Conservation (phyloP, 2,888 invertebrate genomes). For the Drosophila falleni region DNA sequence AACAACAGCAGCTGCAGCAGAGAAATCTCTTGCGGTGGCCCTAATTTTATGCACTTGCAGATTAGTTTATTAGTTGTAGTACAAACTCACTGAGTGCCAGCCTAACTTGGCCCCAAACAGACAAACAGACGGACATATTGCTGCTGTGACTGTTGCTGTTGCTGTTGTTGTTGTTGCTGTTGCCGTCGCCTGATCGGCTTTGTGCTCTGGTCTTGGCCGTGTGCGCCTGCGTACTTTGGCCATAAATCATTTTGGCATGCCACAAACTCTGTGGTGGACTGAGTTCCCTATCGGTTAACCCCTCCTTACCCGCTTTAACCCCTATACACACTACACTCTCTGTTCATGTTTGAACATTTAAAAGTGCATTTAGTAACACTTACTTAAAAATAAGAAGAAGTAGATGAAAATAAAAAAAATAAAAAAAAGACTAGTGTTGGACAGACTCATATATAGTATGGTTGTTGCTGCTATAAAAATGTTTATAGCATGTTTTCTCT, state of each 20-base stretch:
- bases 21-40: conserved; percentile 70
- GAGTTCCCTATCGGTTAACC: background rate
- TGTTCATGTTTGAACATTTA: conserved; percentile 81
- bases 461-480: conserved; percentile 73
- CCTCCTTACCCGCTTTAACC: too few species aligned
- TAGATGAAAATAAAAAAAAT: conserved; percentile 14
- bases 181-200: conserved; percentile 38
- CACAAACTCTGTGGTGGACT: conserved; percentile 56
- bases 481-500: conserved; percentile 80
- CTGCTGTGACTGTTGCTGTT: background rate
- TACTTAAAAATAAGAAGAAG: conserved; percentile 70
- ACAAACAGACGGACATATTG: background rate
- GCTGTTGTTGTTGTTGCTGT: background rate
- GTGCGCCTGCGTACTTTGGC: conserved; percentile 82
- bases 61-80: conserved; percentile 81
- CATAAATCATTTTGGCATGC: conserved; percentile 83
- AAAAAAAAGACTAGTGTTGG: conserved; percentile 27
- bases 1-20: conserved; percentile 25
- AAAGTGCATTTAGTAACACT: conserved; percentile 84
- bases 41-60: conserved; percentile 81
- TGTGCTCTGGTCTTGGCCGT: conserved; percentile 63
- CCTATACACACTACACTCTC: conserved; percentile 12
- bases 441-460: conserved; percentile 1
- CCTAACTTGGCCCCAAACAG: background rate
- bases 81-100: conserved; percentile 73